Evolutionary conservation across 2,888 invertebrate genomes (phyloP).

Genomic region (Tortricodes alternella): DNA sequence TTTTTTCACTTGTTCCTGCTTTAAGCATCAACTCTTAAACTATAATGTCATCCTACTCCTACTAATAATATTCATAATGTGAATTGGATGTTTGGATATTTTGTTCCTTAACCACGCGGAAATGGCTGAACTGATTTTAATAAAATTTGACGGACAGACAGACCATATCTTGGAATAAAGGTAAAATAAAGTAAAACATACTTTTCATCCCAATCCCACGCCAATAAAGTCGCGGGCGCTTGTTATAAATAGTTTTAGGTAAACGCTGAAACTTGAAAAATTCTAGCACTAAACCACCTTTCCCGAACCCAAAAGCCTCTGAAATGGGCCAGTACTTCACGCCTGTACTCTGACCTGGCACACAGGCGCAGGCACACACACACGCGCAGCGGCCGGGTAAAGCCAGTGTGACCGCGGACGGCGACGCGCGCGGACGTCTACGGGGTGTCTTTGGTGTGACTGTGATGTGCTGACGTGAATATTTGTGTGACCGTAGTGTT

Average conservation of each 20-base stretch:
- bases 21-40: too few relatives aligned
- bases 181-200: too few relatives aligned
- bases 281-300: background rate
- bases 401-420: slow-evolving; percentile 32
- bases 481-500: slow-evolving; percentile 11
- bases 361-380: slow-evolving; percentile 45
- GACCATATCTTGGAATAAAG: too few relatives aligned
- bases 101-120: too few relatives aligned
- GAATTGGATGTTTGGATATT: too few relatives aligned
- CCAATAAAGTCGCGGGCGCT: too few relatives aligned
- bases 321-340: slow-evolving; percentile 64
- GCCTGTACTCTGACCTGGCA: slow-evolving; percentile 68
- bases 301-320: slow-evolving; percentile 26
- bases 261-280: background rate
- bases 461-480: background rate
- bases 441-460: slow-evolving; percentile 15
- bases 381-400: slow-evolving; percentile 39
- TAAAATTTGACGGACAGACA: too few relatives aligned
- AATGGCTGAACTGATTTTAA: too few relatives aligned
- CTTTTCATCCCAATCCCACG: too few relatives aligned
- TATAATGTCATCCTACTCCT: too few relatives aligned
- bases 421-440: slow-evolving; percentile 39
- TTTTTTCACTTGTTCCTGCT: too few relatives aligned
- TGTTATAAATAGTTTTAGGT: background rate
- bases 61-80: too few relatives aligned